Evolutionary conservation across 2,888 invertebrate species (phyloP).

Genomic region (Acanthosoma haemorrhoidale): DNA sequence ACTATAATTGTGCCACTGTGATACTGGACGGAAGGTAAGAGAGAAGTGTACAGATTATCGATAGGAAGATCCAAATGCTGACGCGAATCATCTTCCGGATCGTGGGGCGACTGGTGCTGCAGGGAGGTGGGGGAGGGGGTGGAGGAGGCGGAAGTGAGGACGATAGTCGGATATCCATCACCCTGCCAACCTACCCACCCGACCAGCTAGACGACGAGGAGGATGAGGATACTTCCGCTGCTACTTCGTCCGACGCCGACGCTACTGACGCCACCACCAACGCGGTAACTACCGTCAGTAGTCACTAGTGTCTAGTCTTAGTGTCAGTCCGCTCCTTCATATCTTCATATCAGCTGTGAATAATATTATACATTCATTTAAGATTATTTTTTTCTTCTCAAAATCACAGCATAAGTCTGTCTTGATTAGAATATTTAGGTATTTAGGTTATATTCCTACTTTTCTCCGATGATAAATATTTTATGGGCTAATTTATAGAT

Average conservation of each 20-base stretch:
- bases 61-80: slow-evolving; percentile 70
- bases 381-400: no score
- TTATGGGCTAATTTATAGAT: no score
- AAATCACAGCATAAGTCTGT: no score
- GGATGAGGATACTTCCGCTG: slow-evolving; percentile 38
- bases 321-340: background rate
- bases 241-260: slow-evolving; percentile 38
- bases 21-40: slow-evolving; percentile 14
- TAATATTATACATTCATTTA: no score
- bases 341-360: background rate
- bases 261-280: slow-evolving; percentile 35
- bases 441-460: no score
- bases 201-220: slow-evolving; percentile 56
- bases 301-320: background rate
- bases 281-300: slow-evolving; percentile 13
- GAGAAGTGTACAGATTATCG: slow-evolving; percentile 47
- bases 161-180: slow-evolving; percentile 56
- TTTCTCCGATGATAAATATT: no score
- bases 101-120: slow-evolving; percentile 67
- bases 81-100: slow-evolving; percentile 66
- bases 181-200: slow-evolving; percentile 61
- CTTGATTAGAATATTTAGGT: no score
- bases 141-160: slow-evolving; percentile 45
- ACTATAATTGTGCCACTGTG: background rate
- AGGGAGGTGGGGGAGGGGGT: slow-evolving; percentile 50